phyloP scores from a whole-genome alignment of 2,888 invertebrate genomes.

The Spilarctia lutea region DNA sequence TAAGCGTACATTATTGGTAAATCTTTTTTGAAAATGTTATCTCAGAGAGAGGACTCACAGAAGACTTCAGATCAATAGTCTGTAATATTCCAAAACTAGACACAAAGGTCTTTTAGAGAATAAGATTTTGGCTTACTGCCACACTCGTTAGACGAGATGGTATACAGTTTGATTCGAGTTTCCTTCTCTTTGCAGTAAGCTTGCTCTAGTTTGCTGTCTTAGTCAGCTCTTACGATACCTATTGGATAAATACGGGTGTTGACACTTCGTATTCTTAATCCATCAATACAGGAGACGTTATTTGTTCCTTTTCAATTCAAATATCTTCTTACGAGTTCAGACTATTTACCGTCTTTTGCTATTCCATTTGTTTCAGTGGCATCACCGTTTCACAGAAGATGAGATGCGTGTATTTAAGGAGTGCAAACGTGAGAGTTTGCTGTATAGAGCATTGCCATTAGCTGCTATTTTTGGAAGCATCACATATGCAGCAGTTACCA shows the following conservation, averaged over 20 bases:
- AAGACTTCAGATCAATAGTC: too few species aligned
- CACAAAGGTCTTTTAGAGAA: too few species aligned
- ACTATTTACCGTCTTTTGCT: neutral
- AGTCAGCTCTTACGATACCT: too few species aligned
- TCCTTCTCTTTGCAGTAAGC: too few species aligned
- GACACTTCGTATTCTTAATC: too few species aligned
- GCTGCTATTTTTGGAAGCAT: conserved; percentile 13
- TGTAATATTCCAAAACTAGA: too few species aligned
- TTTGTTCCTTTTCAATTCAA: neutral
- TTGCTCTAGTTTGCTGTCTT: too few species aligned
- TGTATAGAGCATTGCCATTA: conserved; percentile 23
- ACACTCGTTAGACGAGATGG: too few species aligned
- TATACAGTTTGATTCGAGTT: too few species aligned
- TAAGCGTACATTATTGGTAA: neutral
- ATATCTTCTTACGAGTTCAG: neutral
- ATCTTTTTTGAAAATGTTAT: neutral
- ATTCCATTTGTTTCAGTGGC: conserved; percentile 15
- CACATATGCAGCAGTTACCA: conserved; percentile 19
- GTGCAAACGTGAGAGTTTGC: conserved; percentile 21
- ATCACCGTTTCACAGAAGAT: conserved; percentile 15
- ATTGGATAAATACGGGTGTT: too few species aligned
- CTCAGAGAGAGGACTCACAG: too few species aligned
- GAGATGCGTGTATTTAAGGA: conserved; percentile 20
- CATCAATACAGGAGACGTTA: neutral
- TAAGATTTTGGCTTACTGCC: too few species aligned